A percentile compares a stretch with the other conserved stretches of the same genome.
These are phyloP conservation scores for Clupea harengus DNA, from an alignment of 2,113 vertebrate genomes.

Conservation along the genomic window DNA sequence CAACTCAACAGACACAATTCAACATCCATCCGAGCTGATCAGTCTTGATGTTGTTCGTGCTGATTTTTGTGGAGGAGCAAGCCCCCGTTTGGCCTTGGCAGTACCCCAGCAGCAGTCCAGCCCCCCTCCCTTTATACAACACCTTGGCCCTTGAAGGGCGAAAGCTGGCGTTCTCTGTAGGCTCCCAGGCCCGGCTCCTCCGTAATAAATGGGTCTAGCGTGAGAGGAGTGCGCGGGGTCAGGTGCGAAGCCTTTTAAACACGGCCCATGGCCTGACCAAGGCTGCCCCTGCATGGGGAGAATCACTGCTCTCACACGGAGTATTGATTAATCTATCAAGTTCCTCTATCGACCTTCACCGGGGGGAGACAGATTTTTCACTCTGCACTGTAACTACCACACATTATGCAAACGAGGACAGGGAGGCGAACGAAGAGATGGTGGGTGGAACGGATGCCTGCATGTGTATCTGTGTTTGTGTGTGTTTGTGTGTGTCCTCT, in stretches of 20 bases:
- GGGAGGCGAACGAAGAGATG: neutral
- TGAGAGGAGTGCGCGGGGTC: neutral
- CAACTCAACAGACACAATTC: neutral
- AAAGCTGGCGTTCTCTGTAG: constrained; percentile 53
- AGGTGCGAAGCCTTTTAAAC: neutral
- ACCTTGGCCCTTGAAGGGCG: constrained; percentile 63
- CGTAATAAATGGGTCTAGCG: constrained; percentile 50
- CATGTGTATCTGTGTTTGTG: constrained; percentile 3
- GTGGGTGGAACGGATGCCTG: neutral
- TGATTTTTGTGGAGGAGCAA: constrained; percentile 52
- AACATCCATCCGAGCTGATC: neutral
- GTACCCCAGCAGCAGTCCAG: constrained; percentile 57
- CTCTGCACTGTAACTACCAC: constrained; percentile 49
- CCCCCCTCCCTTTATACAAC: constrained; percentile 19
- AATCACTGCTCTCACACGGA: constrained; percentile 26
- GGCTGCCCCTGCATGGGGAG: neutral
- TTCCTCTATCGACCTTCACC: constrained; percentile 41
- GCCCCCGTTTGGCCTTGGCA: constrained; percentile 67
- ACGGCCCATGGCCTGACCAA: neutral
- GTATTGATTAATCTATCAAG: constrained; percentile 50
- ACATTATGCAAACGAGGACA: constrained; percentile 59
- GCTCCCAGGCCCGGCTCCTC: constrained; percentile 29
- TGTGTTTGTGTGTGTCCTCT: neutral
- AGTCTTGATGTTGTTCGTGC: neutral
- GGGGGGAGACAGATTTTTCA: constrained; percentile 23